A percentile compares a stretch with the other conserved stretches of the same genome.
Conservation (phyloP, 2,888 invertebrate species). For the Brenthis hecate region DNA sequence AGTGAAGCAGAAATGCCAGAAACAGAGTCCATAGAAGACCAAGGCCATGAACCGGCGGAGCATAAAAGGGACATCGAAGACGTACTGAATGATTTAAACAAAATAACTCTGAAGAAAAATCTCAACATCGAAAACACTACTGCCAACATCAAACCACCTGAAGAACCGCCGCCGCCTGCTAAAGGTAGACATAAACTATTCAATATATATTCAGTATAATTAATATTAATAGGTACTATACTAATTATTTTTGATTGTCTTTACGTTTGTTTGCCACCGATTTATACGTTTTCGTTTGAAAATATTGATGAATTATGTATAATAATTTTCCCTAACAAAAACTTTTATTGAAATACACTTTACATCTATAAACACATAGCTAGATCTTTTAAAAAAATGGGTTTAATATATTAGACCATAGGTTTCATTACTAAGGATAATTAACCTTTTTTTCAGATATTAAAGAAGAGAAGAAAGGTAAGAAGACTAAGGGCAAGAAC, state of each 20-base stretch:
- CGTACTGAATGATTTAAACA: slow-evolving; percentile 72
- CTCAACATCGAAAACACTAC: slow-evolving; percentile 75
- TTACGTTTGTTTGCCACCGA: too few relatives aligned
- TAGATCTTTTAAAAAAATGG: too few relatives aligned
- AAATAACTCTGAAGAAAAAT: slow-evolving; percentile 75
- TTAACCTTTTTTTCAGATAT: slow-evolving; percentile 14
- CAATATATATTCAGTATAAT: too few relatives aligned
- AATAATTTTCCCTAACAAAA: too few relatives aligned
- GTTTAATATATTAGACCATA: neutral
- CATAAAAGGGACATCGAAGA: slow-evolving; percentile 74
- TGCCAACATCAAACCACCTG: slow-evolving; percentile 70
- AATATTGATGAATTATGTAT: too few relatives aligned
- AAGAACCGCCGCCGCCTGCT: slow-evolving; percentile 58
- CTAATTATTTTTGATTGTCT: too few relatives aligned
- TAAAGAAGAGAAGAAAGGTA: slow-evolving; percentile 67
- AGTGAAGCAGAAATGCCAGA: slow-evolving; percentile 64
- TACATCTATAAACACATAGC: too few relatives aligned
- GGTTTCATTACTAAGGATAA: neutral
- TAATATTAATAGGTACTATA: too few relatives aligned
- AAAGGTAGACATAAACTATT: slow-evolving; percentile 50
- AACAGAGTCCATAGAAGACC: slow-evolving; percentile 57
- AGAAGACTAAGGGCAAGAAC: slow-evolving; percentile 65
- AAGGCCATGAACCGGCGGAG: slow-evolving; percentile 61
- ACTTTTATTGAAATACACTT: too few relatives aligned
- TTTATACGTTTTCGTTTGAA: too few relatives aligned